phyloP scores from a whole-genome alignment of 2,113 vertebrate species.

The Clupea harengus region DNA sequence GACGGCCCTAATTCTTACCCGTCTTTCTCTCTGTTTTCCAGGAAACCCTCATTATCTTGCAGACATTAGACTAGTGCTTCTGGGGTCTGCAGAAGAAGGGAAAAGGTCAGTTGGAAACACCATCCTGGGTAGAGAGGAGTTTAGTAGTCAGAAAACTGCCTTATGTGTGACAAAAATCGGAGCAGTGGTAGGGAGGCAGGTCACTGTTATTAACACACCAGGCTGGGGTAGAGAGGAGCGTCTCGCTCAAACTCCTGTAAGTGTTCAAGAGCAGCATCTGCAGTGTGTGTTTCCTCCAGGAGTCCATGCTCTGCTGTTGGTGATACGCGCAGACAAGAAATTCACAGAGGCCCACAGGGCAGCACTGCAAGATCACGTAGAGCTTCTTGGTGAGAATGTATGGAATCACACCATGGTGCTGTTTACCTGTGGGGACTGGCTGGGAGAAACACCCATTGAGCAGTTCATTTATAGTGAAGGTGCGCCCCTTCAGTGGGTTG shows the following conservation, averaged over 20 bases:
- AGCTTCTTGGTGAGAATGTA: background rate
- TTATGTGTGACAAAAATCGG: background rate
- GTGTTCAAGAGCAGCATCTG: background rate
- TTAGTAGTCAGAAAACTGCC: background rate
- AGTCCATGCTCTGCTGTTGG: background rate
- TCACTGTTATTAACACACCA: background rate
- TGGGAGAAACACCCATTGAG: background rate
- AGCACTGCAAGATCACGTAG: background rate
- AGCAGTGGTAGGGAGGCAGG: background rate
- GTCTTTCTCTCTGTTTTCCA: background rate
- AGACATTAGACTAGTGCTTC: background rate
- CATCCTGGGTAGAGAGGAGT: background rate
- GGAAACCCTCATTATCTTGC: no score
- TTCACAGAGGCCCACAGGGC: slow-evolving; percentile 1
- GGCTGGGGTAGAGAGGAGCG: background rate
- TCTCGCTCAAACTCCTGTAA: background rate
- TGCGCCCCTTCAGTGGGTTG: background rate
- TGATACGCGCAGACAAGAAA: background rate
- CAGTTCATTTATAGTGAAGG: background rate
- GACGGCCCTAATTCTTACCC: no score
- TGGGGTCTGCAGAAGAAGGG: background rate
- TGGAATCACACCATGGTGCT: background rate
- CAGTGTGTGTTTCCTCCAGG: slow-evolving; percentile 2
- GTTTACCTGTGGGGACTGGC: background rate
- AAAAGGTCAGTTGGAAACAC: background rate